phyloP scores from a whole-genome alignment of 2,113 vertebrate species.

The Neodon shergylaensis region DNA sequence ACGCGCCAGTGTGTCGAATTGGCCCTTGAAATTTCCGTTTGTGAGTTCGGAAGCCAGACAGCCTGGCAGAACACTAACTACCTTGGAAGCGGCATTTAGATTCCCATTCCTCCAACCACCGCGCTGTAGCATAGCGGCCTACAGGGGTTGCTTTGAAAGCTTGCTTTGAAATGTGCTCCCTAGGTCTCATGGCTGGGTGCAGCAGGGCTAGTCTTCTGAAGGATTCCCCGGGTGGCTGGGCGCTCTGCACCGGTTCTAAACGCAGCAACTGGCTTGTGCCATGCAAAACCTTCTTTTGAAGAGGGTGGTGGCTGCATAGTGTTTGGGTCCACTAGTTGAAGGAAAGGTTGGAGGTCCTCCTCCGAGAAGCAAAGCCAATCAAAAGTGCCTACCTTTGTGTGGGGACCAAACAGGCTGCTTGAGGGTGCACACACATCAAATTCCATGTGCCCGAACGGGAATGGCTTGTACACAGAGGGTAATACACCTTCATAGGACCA shows the following conservation, averaged over 20 bases:
- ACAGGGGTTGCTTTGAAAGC: background rate
- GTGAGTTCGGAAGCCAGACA: accelerated
- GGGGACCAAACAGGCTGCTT: background rate
- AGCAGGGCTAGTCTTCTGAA: accelerated
- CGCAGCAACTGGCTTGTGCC: background rate
- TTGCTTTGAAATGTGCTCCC: background rate
- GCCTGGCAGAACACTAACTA: background rate
- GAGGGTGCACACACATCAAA: background rate
- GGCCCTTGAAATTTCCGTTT: background rate
- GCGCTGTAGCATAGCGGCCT: accelerated
- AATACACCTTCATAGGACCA: accelerated
- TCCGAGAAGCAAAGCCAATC: background rate
- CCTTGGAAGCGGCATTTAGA: background rate
- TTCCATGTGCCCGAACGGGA: background rate
- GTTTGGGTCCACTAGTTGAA: background rate
- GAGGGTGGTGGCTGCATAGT: accelerated
- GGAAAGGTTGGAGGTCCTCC: accelerated
- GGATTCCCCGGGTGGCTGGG: background rate
- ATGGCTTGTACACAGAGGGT: background rate
- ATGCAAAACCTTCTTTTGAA: background rate
- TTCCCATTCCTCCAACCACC: too few relatives aligned
- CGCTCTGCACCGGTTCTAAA: background rate
- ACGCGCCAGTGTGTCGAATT: accelerated
- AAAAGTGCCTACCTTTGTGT: background rate
- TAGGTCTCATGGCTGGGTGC: accelerated